These are phyloP conservation scores for Pseudochromis fuscus DNA, from an alignment of 2,797 vertebrate genomes.

Conservation along the genomic window DNA sequence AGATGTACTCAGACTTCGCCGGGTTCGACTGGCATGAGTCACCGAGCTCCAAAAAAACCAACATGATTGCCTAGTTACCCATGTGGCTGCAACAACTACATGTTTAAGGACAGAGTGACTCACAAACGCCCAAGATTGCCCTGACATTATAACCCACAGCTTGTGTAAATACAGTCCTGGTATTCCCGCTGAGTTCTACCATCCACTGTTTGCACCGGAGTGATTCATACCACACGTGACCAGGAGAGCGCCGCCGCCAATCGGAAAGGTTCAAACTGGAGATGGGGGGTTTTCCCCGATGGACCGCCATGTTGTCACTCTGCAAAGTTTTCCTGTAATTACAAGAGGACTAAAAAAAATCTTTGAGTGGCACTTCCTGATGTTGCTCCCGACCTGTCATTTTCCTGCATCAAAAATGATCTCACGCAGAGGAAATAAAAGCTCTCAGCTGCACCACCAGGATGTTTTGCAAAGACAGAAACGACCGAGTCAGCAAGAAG, in stretches of 20 bases:
- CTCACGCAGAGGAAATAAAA: not conserved
- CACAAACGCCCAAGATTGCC: slow-evolving; percentile 72
- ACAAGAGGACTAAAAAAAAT: not conserved
- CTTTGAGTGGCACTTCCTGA: not conserved
- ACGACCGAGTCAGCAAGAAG: not conserved
- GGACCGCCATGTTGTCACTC: not conserved
- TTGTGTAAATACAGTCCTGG: slow-evolving; percentile 68
- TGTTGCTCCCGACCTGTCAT: too few species aligned
- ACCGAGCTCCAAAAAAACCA: slow-evolving; percentile 55
- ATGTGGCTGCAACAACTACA: slow-evolving; percentile 54
- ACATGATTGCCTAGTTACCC: slow-evolving; percentile 58
- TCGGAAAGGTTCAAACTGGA: slow-evolving; percentile 23
- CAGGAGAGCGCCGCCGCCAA: slow-evolving; percentile 19
- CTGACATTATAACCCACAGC: slow-evolving; percentile 75
- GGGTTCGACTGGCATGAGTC: slow-evolving; percentile 57
- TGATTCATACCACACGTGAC: slow-evolving; percentile 74
- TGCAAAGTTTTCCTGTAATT: slow-evolving; percentile 6
- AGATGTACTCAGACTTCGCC: slow-evolving; percentile 42
- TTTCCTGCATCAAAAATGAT: not conserved
- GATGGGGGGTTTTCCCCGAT: slow-evolving; percentile 47
- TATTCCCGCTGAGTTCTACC: slow-evolving; percentile 69
- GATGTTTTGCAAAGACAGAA: not conserved
- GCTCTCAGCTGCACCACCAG: not conserved
- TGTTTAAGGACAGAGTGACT: slow-evolving; percentile 73
- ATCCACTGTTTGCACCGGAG: slow-evolving; percentile 68